Evolutionary conservation across 2,888 invertebrate species (phyloP).

Genomic region (Bellardia bayeri): DNA sequence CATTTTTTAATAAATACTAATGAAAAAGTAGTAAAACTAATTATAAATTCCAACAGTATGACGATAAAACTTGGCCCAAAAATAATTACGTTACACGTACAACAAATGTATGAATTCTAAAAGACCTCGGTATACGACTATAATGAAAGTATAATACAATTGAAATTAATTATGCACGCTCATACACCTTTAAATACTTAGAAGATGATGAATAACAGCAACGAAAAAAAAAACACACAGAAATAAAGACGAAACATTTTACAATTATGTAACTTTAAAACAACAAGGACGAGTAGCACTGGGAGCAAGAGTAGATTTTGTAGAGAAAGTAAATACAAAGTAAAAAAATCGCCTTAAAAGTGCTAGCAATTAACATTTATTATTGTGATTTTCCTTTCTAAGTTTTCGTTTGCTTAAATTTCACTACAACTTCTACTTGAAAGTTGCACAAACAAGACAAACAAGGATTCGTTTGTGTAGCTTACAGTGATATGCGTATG

Average conservation of each 20-base stretch:
- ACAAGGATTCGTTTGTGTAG: too few relatives aligned
- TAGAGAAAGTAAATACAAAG: not conserved
- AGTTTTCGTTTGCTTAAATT: not conserved
- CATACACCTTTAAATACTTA: constrained; percentile 50
- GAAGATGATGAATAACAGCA: not conserved
- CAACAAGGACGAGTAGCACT: constrained; percentile 1
- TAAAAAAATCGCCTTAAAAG: not conserved
- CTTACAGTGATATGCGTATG: too few relatives aligned
- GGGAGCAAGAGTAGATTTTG: not conserved
- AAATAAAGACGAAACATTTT: constrained; percentile 8
- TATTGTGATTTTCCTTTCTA: constrained; percentile 14
- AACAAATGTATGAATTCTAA: constrained; percentile 22
- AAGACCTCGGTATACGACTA: not conserved
- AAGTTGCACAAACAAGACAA: not conserved
- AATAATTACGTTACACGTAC: constrained; percentile 48
- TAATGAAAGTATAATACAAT: constrained; percentile 48
- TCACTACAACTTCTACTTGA: constrained; percentile 1
- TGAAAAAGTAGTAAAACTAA: constrained; percentile 42
- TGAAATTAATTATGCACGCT: constrained; percentile 65
- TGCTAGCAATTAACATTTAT: constrained; percentile 54
- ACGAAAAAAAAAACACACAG: not conserved
- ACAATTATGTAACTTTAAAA: not conserved
- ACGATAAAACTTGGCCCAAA: constrained; percentile 41
- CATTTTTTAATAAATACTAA: constrained; percentile 20
- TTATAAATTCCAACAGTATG: constrained; percentile 40